These are phyloP conservation scores for Hyalella azteca DNA, from an alignment of 2,888 invertebrate species.

Conservation along the genomic window DNA sequence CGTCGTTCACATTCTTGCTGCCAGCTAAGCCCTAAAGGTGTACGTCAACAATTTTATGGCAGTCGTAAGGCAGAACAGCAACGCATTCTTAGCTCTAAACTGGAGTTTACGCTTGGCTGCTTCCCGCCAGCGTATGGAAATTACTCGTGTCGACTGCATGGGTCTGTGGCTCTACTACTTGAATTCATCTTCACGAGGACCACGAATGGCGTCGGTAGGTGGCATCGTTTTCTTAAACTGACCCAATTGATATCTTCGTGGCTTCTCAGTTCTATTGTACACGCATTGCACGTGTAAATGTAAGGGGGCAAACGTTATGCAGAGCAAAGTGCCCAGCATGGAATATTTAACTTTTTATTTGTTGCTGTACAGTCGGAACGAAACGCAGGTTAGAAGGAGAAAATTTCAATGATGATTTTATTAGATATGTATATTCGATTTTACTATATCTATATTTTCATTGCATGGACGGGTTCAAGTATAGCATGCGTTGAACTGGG, in stretches of 20 bases:
- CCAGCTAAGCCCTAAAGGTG: slow-evolving; percentile 24
- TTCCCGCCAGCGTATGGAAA: not conserved
- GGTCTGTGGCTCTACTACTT: not conserved
- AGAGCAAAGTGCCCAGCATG: too few relatives aligned
- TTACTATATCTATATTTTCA: too few relatives aligned
- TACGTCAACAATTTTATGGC: slow-evolving; percentile 36
- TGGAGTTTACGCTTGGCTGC: slow-evolving; percentile 36
- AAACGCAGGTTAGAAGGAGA: too few relatives aligned
- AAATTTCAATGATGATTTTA: too few relatives aligned
- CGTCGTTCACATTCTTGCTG: slow-evolving; percentile 28
- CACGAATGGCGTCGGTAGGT: not conserved
- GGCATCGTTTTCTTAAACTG: not conserved
- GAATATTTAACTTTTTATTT: too few relatives aligned
- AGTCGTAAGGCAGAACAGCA: slow-evolving; percentile 29
- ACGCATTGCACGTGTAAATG: too few relatives aligned
- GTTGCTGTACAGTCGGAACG: too few relatives aligned
- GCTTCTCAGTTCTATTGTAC: not conserved
- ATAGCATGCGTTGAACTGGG: too few relatives aligned
- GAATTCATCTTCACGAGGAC: not conserved
- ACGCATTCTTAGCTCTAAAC: slow-evolving; percentile 35
- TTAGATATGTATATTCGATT: too few relatives aligned
- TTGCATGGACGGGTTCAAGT: too few relatives aligned
- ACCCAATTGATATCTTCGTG: slow-evolving; percentile 6
- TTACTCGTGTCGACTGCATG: slow-evolving; percentile 29
- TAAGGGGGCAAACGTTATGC: too few relatives aligned